Evolutionary conservation across 2,888 invertebrate genomes (phyloP), one percentile per base, ranked within the genome.

Genomic region (Scaptodrosophila latifasciaeformis): DNA sequence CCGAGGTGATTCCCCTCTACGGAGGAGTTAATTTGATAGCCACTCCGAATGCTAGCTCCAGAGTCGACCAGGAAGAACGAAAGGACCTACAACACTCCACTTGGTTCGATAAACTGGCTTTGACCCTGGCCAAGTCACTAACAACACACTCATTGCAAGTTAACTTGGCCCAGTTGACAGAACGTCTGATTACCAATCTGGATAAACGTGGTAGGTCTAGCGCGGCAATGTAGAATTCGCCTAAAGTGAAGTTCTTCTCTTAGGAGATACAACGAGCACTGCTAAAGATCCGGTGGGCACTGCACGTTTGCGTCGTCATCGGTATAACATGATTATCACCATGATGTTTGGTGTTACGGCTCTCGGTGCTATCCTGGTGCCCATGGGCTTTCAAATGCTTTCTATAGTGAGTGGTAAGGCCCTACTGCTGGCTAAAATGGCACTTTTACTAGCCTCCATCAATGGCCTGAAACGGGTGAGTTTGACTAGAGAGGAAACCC

Each of bases 381-480:
- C 94, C 0, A 91, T 94, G 90, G 94, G 94, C 10, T 95, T 95
- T 82, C 94, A 95, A 84, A 92, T 95, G 84, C 88, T 95, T 1
- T 93, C 94, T 0, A 92, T 94, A 0, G 88, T 95, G 1, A 93
- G 93, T 3, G 94, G 94, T 24, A 95, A 94, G 82, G 94, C 94
- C 0, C 84, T 95, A 2, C 85, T 94, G 0, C 86, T 95, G 15
- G 93, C 94, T 2, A 94, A 94, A 87, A 91, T 94, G 90, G 94
- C 95, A 0, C 86, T 95, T 3, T 88, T 94, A 43, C 86, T 94
- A 9, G 92, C 93, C 2, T 92, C 93, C 0, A 92, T 94, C 60
- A 93, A 93, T 83, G 93, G 93, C 10, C 86, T 94, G 6, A 94
- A 93, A 84, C 92, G 92, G 88, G 92, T 92, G 40, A 40, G 59